These are phyloP conservation scores for Diarsia dahlii DNA, from an alignment of 2,888 invertebrate genomes.

Conservation along the genomic window DNA sequence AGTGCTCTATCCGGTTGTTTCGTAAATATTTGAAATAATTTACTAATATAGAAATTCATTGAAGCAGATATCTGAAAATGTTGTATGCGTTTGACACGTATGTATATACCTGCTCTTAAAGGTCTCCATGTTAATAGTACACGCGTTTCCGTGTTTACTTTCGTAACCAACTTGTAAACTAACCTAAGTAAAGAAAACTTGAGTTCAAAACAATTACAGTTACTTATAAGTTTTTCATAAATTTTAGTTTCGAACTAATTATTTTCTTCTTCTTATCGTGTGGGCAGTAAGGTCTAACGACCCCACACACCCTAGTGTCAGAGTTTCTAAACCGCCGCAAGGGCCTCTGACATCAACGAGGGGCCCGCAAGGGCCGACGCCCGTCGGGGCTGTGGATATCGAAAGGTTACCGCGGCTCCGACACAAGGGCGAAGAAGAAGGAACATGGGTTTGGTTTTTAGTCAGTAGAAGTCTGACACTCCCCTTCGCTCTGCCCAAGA, in stretches of 20 bases:
- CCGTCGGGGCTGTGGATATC: too few species aligned
- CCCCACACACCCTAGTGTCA: too few species aligned
- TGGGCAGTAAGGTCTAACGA: too few species aligned
- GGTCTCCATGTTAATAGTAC: not conserved
- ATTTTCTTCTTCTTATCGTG: too few species aligned
- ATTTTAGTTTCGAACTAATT: not conserved
- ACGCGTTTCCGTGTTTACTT: not conserved
- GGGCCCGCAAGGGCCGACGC: too few species aligned
- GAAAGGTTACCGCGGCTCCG: too few species aligned
- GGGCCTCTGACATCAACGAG: too few species aligned
- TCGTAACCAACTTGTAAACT: not conserved
- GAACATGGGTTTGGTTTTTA: too few species aligned
- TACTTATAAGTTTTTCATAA: not conserved
- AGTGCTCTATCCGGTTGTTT: not conserved
- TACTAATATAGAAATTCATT: slow-evolving; percentile 7
- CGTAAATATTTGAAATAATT: not conserved
- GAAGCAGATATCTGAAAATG: not conserved
- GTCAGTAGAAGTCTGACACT: too few species aligned
- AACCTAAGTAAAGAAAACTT: not conserved
- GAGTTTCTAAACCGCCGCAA: too few species aligned
- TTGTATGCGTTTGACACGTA: slow-evolving; percentile 5
- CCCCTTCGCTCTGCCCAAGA: too few species aligned
- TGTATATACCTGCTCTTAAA: not conserved
- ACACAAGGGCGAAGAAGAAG: too few species aligned
- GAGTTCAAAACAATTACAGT: not conserved